phyloP scores from a whole-genome alignment of 2,113 vertebrate genomes.

The Cheilinus undulatus region DNA sequence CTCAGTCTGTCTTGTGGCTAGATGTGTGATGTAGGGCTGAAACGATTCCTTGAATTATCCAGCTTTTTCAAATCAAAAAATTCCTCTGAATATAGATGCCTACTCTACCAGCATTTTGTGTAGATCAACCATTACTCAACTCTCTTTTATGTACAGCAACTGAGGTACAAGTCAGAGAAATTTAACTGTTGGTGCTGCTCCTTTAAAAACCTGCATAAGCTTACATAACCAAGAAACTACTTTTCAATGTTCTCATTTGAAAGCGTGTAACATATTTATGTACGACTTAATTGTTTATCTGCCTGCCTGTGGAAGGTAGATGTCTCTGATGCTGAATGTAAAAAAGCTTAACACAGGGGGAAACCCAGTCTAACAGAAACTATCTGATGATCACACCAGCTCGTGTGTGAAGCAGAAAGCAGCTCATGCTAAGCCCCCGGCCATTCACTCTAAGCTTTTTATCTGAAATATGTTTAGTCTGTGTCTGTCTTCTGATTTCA shows the following conservation, averaged over 20 bases:
- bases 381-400: slow-evolving; percentile 39
- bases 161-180: no score
- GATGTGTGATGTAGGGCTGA: no score
- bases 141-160: no score
- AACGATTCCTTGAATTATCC: no score
- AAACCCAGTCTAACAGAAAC: background rate
- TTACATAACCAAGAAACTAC: slow-evolving; percentile 1
- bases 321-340: background rate
- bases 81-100: no score
- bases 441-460: slow-evolving; percentile 45
- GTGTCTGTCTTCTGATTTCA: slow-evolving; percentile 58
- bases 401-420: slow-evolving; percentile 36
- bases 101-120: no score
- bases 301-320: background rate
- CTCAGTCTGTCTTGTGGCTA: no score
- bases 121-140: no score
- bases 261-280: no score
- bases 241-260: background rate
- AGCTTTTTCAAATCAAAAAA: no score
- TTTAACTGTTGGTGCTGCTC: background rate
- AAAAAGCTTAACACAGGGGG: background rate
- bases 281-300: background rate
- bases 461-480: slow-evolving; percentile 80
- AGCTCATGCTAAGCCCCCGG: slow-evolving; percentile 43
- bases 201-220: background rate